Percentiles rank a stretch among this genome's conserved stretches.
Conservation (phyloP, 2,113 vertebrate species). For the Brachyistius frenatus region DNA sequence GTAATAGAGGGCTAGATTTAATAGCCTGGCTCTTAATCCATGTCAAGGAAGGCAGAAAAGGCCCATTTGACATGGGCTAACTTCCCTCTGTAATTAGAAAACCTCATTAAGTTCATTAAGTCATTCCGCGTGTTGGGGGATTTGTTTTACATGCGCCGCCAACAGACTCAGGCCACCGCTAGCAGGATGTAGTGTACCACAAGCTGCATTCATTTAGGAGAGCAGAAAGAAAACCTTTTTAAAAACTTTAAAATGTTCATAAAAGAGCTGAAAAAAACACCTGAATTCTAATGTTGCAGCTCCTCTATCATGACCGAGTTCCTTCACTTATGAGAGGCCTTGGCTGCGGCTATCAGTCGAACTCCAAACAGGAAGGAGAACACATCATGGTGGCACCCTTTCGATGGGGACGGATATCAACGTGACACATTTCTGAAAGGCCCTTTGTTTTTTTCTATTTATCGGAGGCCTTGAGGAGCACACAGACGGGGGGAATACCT, state of each 20-base stretch:
- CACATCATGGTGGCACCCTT: slow-evolving; percentile 24
- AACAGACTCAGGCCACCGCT: slow-evolving; percentile 46
- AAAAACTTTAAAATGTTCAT: slow-evolving; percentile 14
- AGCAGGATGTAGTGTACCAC: slow-evolving; percentile 29
- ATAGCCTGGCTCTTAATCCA: slow-evolving; percentile 78
- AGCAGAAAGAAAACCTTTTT: background rate
- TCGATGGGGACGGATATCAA: slow-evolving; percentile 56
- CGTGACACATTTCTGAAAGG: slow-evolving; percentile 66
- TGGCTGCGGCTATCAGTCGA: slow-evolving; percentile 22
- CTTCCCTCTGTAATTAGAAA: slow-evolving; percentile 81
- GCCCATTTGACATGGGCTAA: slow-evolving; percentile 80
- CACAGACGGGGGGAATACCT: slow-evolving; percentile 39
- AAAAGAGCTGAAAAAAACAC: background rate
- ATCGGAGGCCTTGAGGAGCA: slow-evolving; percentile 73
- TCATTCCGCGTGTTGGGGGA: slow-evolving; percentile 76
- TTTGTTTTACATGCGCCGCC: slow-evolving; percentile 79
- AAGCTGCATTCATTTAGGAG: background rate
- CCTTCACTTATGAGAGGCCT: background rate
- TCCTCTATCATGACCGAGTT: background rate
- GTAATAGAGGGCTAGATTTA: slow-evolving; percentile 64
- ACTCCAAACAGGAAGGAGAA: slow-evolving; percentile 1
- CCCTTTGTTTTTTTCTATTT: slow-evolving; percentile 77
- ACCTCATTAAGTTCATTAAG: slow-evolving; percentile 85
- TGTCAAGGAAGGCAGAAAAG: slow-evolving; percentile 75
- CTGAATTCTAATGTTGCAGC: background rate